A percentile compares a stretch with the other conserved stretches of the same genome.
Evolutionary conservation across 2,113 vertebrate species (phyloP).

Genomic region (Isurus oxyrinchus): DNA sequence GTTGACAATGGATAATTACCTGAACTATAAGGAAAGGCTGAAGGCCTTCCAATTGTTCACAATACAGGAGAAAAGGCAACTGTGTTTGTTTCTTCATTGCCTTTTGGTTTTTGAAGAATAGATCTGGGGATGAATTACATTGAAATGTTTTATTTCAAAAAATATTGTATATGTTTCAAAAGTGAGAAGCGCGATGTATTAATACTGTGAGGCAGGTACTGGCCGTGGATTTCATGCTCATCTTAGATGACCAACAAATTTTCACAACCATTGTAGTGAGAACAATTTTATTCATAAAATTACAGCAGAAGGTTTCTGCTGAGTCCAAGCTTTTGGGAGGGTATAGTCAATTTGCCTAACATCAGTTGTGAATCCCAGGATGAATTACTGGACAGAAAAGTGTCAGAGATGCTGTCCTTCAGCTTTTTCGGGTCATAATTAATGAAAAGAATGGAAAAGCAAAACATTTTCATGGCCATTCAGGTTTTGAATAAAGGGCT

Average conservation of each 20-base stretch:
- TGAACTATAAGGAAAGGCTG: neutral
- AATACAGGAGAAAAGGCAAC: neutral
- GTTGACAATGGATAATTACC: too few relatives aligned
- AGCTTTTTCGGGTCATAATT: neutral
- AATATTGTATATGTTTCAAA: neutral
- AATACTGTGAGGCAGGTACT: neutral
- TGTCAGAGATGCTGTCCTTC: neutral
- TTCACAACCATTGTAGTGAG: too few relatives aligned
- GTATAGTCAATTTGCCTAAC: neutral
- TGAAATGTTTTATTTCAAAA: neutral
- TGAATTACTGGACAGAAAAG: neutral
- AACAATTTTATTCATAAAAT: too few relatives aligned
- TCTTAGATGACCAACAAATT: neutral
- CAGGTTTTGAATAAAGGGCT: neutral
- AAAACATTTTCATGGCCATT: neutral
- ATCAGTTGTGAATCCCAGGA: neutral
- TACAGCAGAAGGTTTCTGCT: neutral
- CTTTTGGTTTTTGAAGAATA: neutral
- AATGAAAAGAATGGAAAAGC: neutral
- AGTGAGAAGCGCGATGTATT: neutral
- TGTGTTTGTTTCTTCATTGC: too few relatives aligned
- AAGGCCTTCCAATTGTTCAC: too few relatives aligned
- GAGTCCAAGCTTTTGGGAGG: neutral
- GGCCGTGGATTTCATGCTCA: neutral
- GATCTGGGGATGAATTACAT: neutral